These are phyloP conservation scores for Microplitis deprimator DNA, from an alignment of 2,888 invertebrate species.

Conservation along the genomic window DNA sequence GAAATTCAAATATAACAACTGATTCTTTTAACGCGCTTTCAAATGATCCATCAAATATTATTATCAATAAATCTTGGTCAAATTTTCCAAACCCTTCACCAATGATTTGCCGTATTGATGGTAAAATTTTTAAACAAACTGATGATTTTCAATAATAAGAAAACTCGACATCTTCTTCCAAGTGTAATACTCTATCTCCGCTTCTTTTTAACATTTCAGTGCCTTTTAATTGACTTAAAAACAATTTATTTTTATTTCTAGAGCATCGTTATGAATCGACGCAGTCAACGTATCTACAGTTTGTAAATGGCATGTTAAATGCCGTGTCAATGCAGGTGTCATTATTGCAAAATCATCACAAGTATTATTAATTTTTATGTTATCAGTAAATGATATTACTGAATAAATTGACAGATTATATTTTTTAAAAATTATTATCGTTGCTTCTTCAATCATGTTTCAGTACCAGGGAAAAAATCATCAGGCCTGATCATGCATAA, in stretches of 20 bases:
- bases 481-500: no score
- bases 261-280: background rate
- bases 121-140: background rate
- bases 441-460: no score
- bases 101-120: constrained; percentile 15
- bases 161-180: background rate
- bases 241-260: constrained; percentile 3
- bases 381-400: no score
- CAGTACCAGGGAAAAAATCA: no score
- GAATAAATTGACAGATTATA: no score
- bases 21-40: constrained; percentile 24
- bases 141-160: constrained; percentile 3
- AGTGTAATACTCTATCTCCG: background rate
- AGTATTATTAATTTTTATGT: no score
- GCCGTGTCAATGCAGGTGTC: no score
- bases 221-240: background rate
- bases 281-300: no score
- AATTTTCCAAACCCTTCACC: constrained; percentile 14
- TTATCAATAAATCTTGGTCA: constrained; percentile 14
- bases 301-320: no score
- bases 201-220: background rate
- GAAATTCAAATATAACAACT: constrained; percentile 18
- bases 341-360: no score
- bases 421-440: no score
- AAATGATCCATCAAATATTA: constrained; percentile 27